Base-by-base conservation (phyloP, 1,140 invertebrate species). In the Caenorhabditis briggsae region DNA sequence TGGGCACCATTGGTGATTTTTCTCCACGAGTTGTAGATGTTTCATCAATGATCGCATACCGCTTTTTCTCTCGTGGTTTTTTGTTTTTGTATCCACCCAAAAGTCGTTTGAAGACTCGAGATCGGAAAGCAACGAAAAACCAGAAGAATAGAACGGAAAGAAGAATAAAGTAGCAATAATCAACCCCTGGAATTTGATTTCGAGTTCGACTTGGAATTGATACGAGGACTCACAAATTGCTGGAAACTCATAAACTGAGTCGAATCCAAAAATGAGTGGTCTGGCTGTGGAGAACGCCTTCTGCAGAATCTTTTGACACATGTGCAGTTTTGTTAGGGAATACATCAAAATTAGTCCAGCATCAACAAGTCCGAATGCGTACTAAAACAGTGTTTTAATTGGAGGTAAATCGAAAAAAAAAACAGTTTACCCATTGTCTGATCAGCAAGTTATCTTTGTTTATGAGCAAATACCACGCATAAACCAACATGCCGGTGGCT, bases 21-120 rank as follows among this genome's bases (percentile, higher is more conserved):
- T 58, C 56, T 58, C 56, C 56, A n/a, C n/a, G 14, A n/a, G 56
- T 58, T 18, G 56, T 58, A 3, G 56, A 58, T 5, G 56, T n/a
- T 58, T 58, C 56, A 20, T 58, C 56, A 58, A 58, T n/a, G 16
- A 58, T 64, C 25, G 33, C 61, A 64, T 25, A 64, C 12, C 61
- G 23, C 25, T 64, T 64, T 5, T 25, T 64, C 5, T 64, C 61
- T 33, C 33, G 12, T 33, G 61, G 61, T 18, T 41, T 11, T 9
- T 23, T 9, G 18, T 64, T 64, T 41, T 64, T 64, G 61, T 33
- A 64, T 64, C 61, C 61, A 64, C 9, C 33, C 23, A 64, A 18
- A 64, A 64, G 61, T 9, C 61, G 12, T 41, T 64, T 25, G 61
- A 64, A 64, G 6, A 64, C 23, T 41, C 33, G 20, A 12, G 61